These are phyloP conservation scores for Timema podura DNA, from an alignment of 2,888 invertebrate species.

Conservation along the genomic window DNA sequence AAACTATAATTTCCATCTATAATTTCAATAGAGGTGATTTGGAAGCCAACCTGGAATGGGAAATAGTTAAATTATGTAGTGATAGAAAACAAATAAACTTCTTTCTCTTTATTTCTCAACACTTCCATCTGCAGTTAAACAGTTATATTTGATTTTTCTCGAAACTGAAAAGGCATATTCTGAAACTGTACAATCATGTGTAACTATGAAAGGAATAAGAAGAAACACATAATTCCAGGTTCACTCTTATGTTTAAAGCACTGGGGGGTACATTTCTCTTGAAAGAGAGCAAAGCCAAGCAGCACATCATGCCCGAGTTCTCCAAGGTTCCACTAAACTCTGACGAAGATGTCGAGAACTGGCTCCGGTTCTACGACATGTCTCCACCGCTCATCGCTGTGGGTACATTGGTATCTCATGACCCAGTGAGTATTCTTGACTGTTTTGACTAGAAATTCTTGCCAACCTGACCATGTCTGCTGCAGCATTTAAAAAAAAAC, in stretches of 20 bases:
- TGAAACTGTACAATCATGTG: background rate
- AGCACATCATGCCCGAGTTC: constrained; percentile 97
- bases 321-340: constrained; percentile 65
- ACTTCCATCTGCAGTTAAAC: too few species aligned
- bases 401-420: constrained; percentile 81
- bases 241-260: constrained; percentile 49
- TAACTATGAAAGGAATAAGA: too few species aligned
- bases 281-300: constrained; percentile 74
- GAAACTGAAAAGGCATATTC: background rate
- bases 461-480: too few species aligned
- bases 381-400: constrained; percentile 82
- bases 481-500: too few species aligned
- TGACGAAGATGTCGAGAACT: constrained; percentile 72
- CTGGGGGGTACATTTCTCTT: constrained; percentile 87
- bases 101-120: too few species aligned
- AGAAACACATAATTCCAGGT: constrained; percentile 15
- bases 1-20: background rate
- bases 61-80: too few species aligned
- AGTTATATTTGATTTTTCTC: constrained; percentile 7
- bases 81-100: too few species aligned
- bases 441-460: too few species aligned
- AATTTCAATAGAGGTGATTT: too few species aligned
- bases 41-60: too few species aligned
- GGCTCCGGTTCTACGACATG: constrained; percentile 92
- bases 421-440: constrained; percentile 57